These are phyloP conservation scores for Dromococcyx pavoninus DNA, from an alignment of 2,797 vertebrate species.

Conservation along the genomic window DNA sequence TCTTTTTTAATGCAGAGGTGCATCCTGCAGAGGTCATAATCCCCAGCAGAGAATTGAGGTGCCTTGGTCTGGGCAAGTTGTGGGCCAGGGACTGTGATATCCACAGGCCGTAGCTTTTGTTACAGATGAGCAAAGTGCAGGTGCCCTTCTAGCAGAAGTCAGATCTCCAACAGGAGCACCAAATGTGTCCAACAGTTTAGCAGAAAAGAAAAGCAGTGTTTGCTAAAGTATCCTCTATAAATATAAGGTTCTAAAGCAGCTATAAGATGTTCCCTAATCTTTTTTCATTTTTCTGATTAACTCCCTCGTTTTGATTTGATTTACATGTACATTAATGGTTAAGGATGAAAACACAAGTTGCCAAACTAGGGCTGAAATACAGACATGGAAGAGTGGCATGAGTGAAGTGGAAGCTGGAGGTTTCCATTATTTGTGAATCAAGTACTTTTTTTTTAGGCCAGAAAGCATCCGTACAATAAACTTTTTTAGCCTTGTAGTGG, in stretches of 20 bases:
- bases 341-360: neutral
- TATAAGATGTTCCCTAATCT: neutral
- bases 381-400: neutral
- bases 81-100: neutral
- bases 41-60: neutral
- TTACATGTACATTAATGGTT: neutral
- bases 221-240: neutral
- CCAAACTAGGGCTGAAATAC: neutral
- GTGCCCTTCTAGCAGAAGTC: neutral
- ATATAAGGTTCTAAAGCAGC: neutral
- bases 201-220: neutral
- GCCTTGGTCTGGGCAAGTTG: neutral
- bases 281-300: neutral
- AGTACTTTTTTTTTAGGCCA: neutral
- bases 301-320: neutral
- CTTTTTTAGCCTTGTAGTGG: neutral
- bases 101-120: neutral
- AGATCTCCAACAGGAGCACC: neutral
- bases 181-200: neutral
- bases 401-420: constrained; percentile 7
- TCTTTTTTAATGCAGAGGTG: neutral
- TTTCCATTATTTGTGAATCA: neutral
- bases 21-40: neutral
- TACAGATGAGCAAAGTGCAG: neutral
- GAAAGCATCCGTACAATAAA: neutral